Evolutionary conservation across 1,140 invertebrate species (phyloP).

Genomic region (honey bee (Apis mellifera)): DNA sequence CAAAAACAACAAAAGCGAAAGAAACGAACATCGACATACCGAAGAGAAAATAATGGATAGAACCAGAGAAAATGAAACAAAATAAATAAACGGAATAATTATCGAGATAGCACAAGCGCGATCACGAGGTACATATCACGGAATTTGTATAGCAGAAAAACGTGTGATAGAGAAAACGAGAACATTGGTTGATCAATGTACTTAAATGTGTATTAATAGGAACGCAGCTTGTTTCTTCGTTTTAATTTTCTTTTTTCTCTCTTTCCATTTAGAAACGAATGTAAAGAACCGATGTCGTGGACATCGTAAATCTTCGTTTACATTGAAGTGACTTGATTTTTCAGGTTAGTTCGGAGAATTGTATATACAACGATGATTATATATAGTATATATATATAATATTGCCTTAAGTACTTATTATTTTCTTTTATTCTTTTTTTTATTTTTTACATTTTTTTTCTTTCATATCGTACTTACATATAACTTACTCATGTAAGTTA

Average conservation of each 20-base stretch:
- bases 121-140: conserved; percentile 51
- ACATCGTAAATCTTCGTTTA: conserved; percentile 5
- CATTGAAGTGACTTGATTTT: neutral
- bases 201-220: conserved; percentile 60
- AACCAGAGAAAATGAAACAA: neutral
- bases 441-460: conserved; percentile 25
- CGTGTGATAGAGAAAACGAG: conserved; percentile 43
- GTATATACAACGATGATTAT: conserved; percentile 40
- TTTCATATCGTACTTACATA: neutral
- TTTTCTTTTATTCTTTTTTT: conserved; percentile 24
- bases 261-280: neutral
- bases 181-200: conserved; percentile 60
- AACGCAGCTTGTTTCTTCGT: conserved; percentile 34
- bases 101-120: conserved; percentile 28
- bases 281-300: conserved; percentile 8
- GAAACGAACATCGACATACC: neutral
- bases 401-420: conserved; percentile 56
- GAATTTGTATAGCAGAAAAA: neutral
- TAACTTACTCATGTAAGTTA: conserved; percentile 15
- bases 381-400: conserved; percentile 28
- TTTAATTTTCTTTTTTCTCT: conserved; percentile 23
- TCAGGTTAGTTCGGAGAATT: conserved; percentile 11
- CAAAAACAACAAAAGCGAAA: conserved; percentile 56
- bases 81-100: conserved; percentile 18
- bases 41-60: neutral